Conservation (phyloP, 1,140 invertebrate species). For the Copidosoma floridanum region DNA sequence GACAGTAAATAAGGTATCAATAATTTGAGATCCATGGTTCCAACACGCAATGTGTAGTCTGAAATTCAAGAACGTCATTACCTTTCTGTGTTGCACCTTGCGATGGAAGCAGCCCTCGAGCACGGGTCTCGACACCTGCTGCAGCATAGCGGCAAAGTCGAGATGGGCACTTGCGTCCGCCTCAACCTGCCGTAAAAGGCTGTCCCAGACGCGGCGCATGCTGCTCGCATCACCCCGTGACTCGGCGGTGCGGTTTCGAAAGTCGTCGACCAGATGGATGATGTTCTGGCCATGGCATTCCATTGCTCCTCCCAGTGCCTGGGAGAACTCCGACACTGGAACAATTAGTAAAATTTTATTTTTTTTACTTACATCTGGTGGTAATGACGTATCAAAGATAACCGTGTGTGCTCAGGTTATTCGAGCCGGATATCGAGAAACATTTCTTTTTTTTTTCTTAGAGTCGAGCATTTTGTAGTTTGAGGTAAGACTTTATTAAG, state of each 20-base stretch:
- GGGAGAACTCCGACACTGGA: slow-evolving; percentile 92
- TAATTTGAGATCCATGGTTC: neutral
- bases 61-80: too few relatives aligned
- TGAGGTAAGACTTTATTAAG: too few relatives aligned
- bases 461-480: too few relatives aligned
- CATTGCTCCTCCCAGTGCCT: slow-evolving; percentile 86
- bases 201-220: slow-evolving; percentile 90
- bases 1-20: too few relatives aligned
- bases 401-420: too few relatives aligned
- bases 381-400: too few relatives aligned
- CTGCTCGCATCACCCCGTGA: slow-evolving; percentile 81
- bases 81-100: slow-evolving; percentile 89
- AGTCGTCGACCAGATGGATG: slow-evolving; percentile 83
- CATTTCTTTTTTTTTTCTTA: too few relatives aligned
- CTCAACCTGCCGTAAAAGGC: slow-evolving; percentile 87
- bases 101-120: slow-evolving; percentile 87
- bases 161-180: slow-evolving; percentile 86
- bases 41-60: neutral
- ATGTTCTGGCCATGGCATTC: slow-evolving; percentile 90
- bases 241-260: slow-evolving; percentile 82
- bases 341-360: too few relatives aligned
- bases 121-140: slow-evolving; percentile 79
- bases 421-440: too few relatives aligned
- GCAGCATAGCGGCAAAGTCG: slow-evolving; percentile 81
- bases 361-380: too few relatives aligned